These are phyloP conservation scores for Acanthopleura granulata DNA, from an alignment of 2,888 invertebrate genomes.

Conservation along the genomic window DNA sequence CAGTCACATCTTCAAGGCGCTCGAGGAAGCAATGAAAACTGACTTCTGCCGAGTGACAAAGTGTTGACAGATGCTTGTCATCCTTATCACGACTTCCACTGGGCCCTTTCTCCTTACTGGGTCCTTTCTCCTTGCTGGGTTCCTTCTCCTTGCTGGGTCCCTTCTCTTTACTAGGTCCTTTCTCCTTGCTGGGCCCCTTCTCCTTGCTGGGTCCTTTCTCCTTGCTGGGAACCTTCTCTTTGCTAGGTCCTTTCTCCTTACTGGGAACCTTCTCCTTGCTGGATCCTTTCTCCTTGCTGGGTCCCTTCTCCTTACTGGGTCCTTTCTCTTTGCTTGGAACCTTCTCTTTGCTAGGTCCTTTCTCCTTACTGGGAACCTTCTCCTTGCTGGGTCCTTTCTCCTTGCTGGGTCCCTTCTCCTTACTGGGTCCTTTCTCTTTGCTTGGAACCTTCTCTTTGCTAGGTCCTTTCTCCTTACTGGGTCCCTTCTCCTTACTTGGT, in stretches of 20 bases:
- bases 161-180: background rate
- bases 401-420: background rate
- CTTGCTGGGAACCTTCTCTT: background rate
- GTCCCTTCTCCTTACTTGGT: background rate
- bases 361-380: background rate
- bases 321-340: background rate
- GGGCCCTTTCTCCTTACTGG: too few relatives aligned
- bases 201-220: slow-evolving; percentile 1
- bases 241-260: background rate
- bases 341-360: slow-evolving; percentile 5
- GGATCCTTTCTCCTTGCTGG: background rate
- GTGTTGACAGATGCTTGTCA: too few relatives aligned
- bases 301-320: background rate
- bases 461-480: background rate
- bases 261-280: background rate
- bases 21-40: background rate
- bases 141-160: background rate
- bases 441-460: background rate
- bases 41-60: background rate
- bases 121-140: too few relatives aligned
- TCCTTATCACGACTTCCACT: background rate
- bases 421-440: background rate
- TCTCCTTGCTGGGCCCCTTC: background rate
- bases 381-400: slow-evolving; percentile 2
- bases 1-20: background rate